phyloP scores from a whole-genome alignment of 2,888 invertebrate genomes.

The Campaea margaritaria region DNA sequence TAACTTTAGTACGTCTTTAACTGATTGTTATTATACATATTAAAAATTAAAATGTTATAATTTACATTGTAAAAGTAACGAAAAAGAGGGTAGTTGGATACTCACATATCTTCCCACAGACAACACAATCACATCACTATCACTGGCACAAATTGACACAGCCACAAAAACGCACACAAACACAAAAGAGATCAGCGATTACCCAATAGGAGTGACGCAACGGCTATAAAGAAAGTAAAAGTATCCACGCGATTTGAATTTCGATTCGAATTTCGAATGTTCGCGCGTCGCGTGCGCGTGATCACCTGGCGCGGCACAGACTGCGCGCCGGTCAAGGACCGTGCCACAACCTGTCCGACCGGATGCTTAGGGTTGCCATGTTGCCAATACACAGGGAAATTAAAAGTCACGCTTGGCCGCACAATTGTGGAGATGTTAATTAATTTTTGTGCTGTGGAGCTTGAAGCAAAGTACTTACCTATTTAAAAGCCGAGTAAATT shows the following conservation, averaged over 20 bases:
- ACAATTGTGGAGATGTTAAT: slow-evolving; percentile 39
- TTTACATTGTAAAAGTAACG: neutral
- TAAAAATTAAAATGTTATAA: too few species aligned
- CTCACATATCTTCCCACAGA: slow-evolving; percentile 27
- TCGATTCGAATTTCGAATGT: slow-evolving; percentile 50
- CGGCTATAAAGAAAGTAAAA: slow-evolving; percentile 64
- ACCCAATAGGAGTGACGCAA: slow-evolving; percentile 53
- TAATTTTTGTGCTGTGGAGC: slow-evolving; percentile 35
- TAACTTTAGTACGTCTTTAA: too few species aligned
- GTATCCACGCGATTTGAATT: slow-evolving; percentile 48
- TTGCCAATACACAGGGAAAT: slow-evolving; percentile 58
- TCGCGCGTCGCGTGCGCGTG: slow-evolving; percentile 39
- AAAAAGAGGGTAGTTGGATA: slow-evolving; percentile 26
- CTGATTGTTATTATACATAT: too few species aligned
- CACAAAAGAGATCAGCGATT: slow-evolving; percentile 32
- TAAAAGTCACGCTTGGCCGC: slow-evolving; percentile 53
- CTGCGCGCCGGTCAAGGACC: slow-evolving; percentile 71
- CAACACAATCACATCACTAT: slow-evolving; percentile 30
- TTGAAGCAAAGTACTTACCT: slow-evolving; percentile 19
- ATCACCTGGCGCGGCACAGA: slow-evolving; percentile 38
- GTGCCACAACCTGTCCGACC: slow-evolving; percentile 69
- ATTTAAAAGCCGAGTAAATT: slow-evolving; percentile 14
- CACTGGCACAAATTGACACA: slow-evolving; percentile 28
- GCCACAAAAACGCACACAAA: slow-evolving; percentile 28
- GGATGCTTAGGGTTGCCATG: slow-evolving; percentile 73